phyloP scores from a whole-genome alignment of 2,113 vertebrate genomes.

The Eurypyga helias region DNA sequence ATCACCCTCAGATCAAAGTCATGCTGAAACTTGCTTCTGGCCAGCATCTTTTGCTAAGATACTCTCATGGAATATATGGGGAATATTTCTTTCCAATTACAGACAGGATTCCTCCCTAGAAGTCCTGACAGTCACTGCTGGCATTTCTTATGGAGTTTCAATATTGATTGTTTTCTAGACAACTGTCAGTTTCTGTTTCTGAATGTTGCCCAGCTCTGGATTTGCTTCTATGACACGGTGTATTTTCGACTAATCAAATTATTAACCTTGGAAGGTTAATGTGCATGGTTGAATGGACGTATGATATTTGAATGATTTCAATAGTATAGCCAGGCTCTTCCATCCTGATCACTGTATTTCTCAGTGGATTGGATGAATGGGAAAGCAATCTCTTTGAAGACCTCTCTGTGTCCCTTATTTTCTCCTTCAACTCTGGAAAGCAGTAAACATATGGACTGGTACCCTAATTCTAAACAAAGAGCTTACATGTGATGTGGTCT shows the following conservation, averaged over 20 bases:
- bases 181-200: background rate
- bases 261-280: background rate
- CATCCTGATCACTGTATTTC: background rate
- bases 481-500: background rate
- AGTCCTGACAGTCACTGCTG: background rate
- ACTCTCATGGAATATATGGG: accelerated
- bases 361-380: background rate
- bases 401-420: background rate
- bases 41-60: background rate
- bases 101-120: background rate
- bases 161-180: background rate
- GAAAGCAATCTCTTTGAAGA: background rate
- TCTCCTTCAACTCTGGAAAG: background rate
- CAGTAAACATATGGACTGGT: background rate
- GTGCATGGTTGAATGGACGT: background rate
- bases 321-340: background rate
- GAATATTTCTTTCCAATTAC: background rate
- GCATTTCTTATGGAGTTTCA: background rate
- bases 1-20: background rate
- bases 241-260: background rate
- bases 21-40: background rate
- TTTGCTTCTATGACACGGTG: background rate
- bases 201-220: background rate
- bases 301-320: background rate
- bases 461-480: background rate